These are phyloP conservation scores for Boulengeromyrus knoepffleri DNA, from an alignment of 2,113 vertebrate genomes.

Conservation along the genomic window DNA sequence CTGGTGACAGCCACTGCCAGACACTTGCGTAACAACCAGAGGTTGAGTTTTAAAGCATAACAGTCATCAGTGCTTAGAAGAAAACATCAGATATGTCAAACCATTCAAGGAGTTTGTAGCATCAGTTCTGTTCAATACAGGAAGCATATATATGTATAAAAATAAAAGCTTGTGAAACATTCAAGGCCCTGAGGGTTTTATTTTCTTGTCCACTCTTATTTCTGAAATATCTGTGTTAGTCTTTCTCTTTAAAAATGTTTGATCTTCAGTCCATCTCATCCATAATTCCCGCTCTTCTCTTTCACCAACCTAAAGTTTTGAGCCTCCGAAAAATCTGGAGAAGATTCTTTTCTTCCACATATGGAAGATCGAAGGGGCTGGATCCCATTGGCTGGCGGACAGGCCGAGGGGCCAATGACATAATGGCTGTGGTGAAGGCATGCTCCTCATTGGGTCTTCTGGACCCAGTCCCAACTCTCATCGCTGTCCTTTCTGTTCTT, in stretches of 20 bases:
- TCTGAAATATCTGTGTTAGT: slow-evolving; percentile 71
- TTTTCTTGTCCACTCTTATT: slow-evolving; percentile 60
- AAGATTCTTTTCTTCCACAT: slow-evolving; percentile 98
- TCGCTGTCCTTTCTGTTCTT: slow-evolving; percentile 93
- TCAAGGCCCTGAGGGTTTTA: slow-evolving; percentile 87
- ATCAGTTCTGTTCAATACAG: slow-evolving; percentile 75
- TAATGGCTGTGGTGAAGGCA: slow-evolving; percentile 49
- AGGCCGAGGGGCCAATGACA: slow-evolving; percentile 32
- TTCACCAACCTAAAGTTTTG: slow-evolving; percentile 60
- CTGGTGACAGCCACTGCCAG: background rate
- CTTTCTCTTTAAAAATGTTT: slow-evolving; percentile 55
- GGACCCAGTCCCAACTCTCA: slow-evolving; percentile 95
- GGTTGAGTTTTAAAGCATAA: slow-evolving; percentile 45
- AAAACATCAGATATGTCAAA: slow-evolving; percentile 80
- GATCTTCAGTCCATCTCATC: slow-evolving; percentile 63
- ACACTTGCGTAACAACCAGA: background rate
- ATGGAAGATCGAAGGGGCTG: slow-evolving; percentile 88
- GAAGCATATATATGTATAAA: slow-evolving; percentile 82
- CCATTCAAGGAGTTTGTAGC: slow-evolving; percentile 62
- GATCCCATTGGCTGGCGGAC: slow-evolving; percentile 53
- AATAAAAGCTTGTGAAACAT: slow-evolving; percentile 78
- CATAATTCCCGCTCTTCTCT: slow-evolving; percentile 45
- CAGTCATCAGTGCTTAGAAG: slow-evolving; percentile 90
- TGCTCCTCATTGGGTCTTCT: slow-evolving; percentile 86
- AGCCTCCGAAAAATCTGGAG: slow-evolving; percentile 97